Percentiles rank a stretch among this genome's conserved stretches.
phyloP scores from a whole-genome alignment of 2,797 vertebrate species.

The Poeciliopsis infans region DNA sequence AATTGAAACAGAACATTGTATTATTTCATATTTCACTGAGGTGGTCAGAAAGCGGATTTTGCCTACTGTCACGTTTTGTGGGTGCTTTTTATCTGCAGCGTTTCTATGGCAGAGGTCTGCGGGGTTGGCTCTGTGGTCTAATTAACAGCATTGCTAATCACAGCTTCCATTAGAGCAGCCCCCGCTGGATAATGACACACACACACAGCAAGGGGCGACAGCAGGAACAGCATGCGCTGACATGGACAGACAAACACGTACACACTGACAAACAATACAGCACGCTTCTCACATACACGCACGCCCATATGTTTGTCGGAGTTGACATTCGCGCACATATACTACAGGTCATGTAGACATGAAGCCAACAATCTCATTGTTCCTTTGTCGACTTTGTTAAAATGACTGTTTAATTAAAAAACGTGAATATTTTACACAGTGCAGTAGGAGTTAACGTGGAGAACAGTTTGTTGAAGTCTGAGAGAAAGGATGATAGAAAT shows the following conservation, averaged over 20 bases:
- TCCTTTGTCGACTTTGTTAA: conserved; percentile 22
- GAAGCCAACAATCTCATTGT: conserved; percentile 12
- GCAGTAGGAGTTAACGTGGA: background rate
- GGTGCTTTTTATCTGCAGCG: conserved; percentile 58
- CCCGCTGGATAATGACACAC: conserved; percentile 80
- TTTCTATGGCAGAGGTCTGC: conserved; percentile 68
- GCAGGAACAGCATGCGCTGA: conserved; percentile 75
- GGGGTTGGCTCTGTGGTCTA: conserved; percentile 77
- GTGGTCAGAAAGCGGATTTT: conserved; percentile 38
- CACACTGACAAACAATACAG: conserved; percentile 57
- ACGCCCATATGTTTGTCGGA: conserved; percentile 51
- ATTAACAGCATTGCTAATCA: conserved; percentile 83
- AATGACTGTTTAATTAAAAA: conserved; percentile 15
- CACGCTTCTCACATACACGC: conserved; percentile 33
- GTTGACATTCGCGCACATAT: conserved; percentile 40
- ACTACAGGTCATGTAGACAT: conserved; percentile 18
- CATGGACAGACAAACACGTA: conserved; percentile 73
- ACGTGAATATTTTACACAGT: conserved; percentile 18
- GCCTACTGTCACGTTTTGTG: conserved; percentile 28
- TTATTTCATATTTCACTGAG: conserved; percentile 46
- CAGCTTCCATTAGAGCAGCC: conserved; percentile 80
- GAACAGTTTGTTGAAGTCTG: background rate
- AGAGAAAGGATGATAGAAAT: background rate
- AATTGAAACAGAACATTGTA: conserved; percentile 30
- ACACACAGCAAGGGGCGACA: conserved; percentile 77